phyloP scores from a whole-genome alignment of 2,113 vertebrate genomes.

The Cyphotilapia sp. region DNA sequence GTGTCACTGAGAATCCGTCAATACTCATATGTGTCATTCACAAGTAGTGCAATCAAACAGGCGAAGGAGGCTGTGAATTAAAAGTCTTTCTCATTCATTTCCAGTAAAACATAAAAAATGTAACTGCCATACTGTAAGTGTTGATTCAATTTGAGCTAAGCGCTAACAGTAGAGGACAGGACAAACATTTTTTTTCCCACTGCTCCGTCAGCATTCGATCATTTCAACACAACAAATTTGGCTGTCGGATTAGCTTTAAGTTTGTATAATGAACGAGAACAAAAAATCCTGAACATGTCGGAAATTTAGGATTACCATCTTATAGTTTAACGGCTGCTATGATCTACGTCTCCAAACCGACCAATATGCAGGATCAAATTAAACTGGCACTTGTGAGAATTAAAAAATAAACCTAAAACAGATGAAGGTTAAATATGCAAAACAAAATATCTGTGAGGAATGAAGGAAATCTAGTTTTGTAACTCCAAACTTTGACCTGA shows the following conservation, averaged over 20 bases:
- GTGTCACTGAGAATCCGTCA: background rate
- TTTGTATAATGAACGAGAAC: background rate
- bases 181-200: rapidly evolving
- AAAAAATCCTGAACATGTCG: background rate
- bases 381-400: background rate
- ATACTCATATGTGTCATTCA: background rate
- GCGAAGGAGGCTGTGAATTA: background rate
- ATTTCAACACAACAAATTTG: background rate
- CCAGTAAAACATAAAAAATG: background rate
- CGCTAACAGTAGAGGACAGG: background rate
- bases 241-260: background rate
- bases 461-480: background rate
- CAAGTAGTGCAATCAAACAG: background rate
- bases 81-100: background rate
- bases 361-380: background rate
- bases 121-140: rapidly evolving
- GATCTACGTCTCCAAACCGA: background rate
- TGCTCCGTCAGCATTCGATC: rapidly evolving
- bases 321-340: rapidly evolving
- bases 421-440: background rate
- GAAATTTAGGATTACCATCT: background rate
- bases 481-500: background rate
- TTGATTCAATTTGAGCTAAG: background rate
- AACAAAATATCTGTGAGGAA: rapidly evolving
- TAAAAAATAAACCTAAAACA: background rate